Base-by-base conservation (phyloP, 2,888 invertebrate genomes). In the Mesorhabditis spiculigera region DNA sequence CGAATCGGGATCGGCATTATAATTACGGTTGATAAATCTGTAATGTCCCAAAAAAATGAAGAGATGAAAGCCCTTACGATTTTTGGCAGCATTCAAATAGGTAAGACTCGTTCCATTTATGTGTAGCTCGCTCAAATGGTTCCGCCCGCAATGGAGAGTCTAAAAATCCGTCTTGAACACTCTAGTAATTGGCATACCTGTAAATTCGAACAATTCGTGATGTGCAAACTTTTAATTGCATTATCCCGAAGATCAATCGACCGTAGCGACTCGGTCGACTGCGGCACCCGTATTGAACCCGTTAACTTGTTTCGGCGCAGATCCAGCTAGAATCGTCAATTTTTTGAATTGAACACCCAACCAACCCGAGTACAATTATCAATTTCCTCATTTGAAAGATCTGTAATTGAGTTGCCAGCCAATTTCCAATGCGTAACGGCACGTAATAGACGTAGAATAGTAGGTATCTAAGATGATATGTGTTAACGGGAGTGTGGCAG, bases 101-200 rank as follows among this genome's bases (percentile, higher is more conserved):
- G 58, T 13, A 50, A 50, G 8, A 50, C n/a, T 50, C n/a, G 8
- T 10, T n/a, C 58, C 58, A 50, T 50, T 50, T n/a, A 50, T n/a
- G n/a, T n/a, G 8, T 10, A 50, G 58, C 58, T 50, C 58, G 8
- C n/a, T 50, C 58, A 50, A 50, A 13, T 13, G 58, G n/a, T 50
- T 50, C n/a, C 58, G 8, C 58, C n/a, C 58, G n/a, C 58, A 50
- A 50, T 50, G 58, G 8, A 50, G n/a, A 50, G 58, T 50, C 58
- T 50, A 50, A 50, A 50, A 50, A n/a, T 50, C n/a, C n/a, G n/a
- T n/a, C 58, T 10, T 50, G n/a, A 50, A 50, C 8, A 50, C 58
- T 50, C 58, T 50, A 50, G n/a, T 50, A 50, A n/a, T 50, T 50
- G n/a, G 58, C 58, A 13, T 50, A 50, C 58, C n/a, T n/a, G 58